Percentiles rank a stretch among this genome's conserved stretches.
Evolutionary conservation across 2,113 vertebrate species (phyloP).

Genomic region (Morone chrysops): DNA sequence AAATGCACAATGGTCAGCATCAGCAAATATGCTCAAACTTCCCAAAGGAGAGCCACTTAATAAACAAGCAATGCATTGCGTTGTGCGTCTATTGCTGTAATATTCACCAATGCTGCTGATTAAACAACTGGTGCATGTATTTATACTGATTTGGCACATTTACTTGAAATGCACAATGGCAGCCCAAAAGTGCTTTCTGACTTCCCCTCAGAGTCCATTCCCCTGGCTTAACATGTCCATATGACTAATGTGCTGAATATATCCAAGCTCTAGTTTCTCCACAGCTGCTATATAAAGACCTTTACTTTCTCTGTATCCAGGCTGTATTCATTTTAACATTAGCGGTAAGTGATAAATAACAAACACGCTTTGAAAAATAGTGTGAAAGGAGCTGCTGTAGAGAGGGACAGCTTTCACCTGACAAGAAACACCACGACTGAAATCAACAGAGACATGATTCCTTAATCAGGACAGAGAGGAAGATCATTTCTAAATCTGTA

Average conservation of each 20-base stretch:
- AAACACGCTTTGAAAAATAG: background rate
- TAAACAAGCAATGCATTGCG: background rate
- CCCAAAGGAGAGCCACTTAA: background rate
- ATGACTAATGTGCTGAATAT: conserved; percentile 61
- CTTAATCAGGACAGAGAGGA: no score
- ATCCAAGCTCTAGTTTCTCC: conserved; percentile 14
- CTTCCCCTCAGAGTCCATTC: conserved; percentile 18
- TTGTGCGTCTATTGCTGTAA: background rate
- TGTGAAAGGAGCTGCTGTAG: background rate
- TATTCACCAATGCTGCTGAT: background rate
- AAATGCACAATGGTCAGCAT: conserved; percentile 25
- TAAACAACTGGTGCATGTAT: conserved; percentile 19
- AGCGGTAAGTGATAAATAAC: background rate
- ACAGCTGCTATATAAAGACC: conserved; percentile 17
- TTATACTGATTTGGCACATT: conserved; percentile 1
- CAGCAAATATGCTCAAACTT: conserved; percentile 17
- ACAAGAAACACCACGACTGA: no score
- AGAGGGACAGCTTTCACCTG: background rate
- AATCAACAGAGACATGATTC: no score
- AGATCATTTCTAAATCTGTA: no score
- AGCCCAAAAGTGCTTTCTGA: conserved; percentile 5
- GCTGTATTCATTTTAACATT: conserved; percentile 15
- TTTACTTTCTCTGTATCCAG: conserved; percentile 25
- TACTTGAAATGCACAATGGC: conserved; percentile 10
- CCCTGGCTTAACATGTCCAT: conserved; percentile 43